Conservation (phyloP, 2,113 vertebrate species). For the Phasianus colchicus region DNA sequence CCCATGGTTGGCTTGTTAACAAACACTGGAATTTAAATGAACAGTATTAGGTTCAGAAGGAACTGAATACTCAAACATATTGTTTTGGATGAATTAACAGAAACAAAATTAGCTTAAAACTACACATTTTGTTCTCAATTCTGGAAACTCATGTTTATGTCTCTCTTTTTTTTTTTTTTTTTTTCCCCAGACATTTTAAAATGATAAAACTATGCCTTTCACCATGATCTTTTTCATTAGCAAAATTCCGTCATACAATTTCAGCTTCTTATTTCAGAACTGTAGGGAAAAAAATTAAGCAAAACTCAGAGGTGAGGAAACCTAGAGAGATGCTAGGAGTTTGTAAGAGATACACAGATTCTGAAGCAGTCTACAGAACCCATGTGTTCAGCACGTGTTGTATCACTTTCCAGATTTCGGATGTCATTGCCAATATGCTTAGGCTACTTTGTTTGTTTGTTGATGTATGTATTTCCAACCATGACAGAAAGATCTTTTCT, state of each 20-base stretch:
- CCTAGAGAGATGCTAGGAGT: background rate
- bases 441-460: too few species aligned
- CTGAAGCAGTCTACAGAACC: background rate
- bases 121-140: background rate
- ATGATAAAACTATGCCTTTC: background rate
- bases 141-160: background rate
- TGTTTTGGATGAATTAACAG: fast-evolving
- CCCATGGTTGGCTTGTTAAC: background rate
- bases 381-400: background rate
- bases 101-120: background rate
- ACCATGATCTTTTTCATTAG: background rate
- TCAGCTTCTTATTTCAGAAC: background rate
- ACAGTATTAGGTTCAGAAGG: background rate
- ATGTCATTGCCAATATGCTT: background rate
- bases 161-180: background rate
- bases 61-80: background rate
- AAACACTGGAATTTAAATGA: background rate
- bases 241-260: background rate
- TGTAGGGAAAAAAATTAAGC: background rate
- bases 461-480: background rate
- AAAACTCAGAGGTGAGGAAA: background rate
- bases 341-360: background rate
- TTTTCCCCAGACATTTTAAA: background rate
- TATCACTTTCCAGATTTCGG: background rate
- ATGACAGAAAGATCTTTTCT: background rate